Conservation (phyloP, 2,113 vertebrate genomes). For the Oncorhynchus mykiss region DNA sequence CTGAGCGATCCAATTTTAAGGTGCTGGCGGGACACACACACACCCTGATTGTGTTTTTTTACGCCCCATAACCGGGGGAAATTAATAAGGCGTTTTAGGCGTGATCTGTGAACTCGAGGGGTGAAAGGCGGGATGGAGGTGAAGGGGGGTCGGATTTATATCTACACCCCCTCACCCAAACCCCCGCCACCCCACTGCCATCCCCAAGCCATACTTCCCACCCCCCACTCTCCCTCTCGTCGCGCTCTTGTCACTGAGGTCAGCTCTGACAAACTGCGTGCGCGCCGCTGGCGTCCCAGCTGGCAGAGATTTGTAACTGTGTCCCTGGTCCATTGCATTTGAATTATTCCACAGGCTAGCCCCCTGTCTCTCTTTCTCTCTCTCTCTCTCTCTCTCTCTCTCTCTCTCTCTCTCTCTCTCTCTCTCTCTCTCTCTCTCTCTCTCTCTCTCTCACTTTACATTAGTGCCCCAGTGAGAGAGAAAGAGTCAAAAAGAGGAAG, state of each 20-base stretch:
- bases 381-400: not conserved
- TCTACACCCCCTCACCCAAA: conserved; percentile 70
- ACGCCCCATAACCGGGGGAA: conserved; percentile 66
- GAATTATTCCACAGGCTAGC: conserved; percentile 92
- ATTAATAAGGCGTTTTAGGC: conserved; percentile 74
- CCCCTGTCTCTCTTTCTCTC: not conserved
- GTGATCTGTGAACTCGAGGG: conserved; percentile 69
- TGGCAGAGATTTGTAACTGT: conserved; percentile 97
- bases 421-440: not conserved
- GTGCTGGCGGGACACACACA: too few relatives aligned
- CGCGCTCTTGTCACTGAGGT: conserved; percentile 20
- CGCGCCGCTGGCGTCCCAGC: conserved; percentile 79
- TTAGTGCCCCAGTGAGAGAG: conserved; percentile 65
- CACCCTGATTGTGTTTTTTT: conserved; percentile 41
- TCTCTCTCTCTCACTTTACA: not conserved
- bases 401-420: not conserved
- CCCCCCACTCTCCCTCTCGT: not conserved
- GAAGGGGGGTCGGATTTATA: conserved; percentile 33
- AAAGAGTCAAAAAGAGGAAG: conserved; percentile 4
- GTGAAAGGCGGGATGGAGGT: conserved; percentile 1
- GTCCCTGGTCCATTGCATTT: conserved; percentile 96
- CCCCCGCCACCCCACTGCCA: not conserved
- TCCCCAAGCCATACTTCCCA: conserved; percentile 42
- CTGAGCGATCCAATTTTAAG: too few relatives aligned
- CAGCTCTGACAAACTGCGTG: conserved; percentile 87